Conservation (phyloP, 35 echinoderm and acorn worm species). For the Diadema setosum region DNA sequence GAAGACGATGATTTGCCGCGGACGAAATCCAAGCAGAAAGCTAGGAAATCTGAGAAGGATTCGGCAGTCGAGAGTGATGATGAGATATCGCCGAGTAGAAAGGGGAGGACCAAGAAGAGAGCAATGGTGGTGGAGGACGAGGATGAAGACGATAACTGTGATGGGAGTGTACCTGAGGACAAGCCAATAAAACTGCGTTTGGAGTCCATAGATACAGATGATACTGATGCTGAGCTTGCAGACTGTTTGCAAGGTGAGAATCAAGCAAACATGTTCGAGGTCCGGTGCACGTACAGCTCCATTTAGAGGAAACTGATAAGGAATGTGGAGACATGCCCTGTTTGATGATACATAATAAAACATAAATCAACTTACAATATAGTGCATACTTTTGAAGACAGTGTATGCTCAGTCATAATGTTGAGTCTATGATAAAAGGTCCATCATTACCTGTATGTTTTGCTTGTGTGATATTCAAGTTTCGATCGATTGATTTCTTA, state of each 20-base stretch:
- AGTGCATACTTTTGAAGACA: too few species aligned
- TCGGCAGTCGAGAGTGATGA: conserved; percentile 6
- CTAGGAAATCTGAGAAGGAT: neutral
- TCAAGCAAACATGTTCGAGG: too few species aligned
- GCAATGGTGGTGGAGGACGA: conserved; percentile 58
- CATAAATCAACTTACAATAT: too few species aligned
- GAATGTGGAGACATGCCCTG: too few species aligned
- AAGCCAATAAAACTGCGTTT: conserved; percentile 30
- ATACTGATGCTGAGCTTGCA: neutral
- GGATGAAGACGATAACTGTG: conserved; percentile 42
- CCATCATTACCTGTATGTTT: too few species aligned
- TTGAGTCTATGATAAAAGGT: too few species aligned
- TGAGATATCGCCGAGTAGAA: conserved; percentile 46
- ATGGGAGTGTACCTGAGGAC: neutral
- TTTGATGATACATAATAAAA: too few species aligned
- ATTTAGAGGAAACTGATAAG: too few species aligned
- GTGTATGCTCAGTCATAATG: too few species aligned
- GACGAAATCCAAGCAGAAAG: neutral
- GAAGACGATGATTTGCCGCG: neutral
- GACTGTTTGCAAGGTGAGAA: neutral
- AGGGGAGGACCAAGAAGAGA: conserved; percentile 19
- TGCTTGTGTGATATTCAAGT: too few species aligned
- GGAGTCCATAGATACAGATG: neutral
- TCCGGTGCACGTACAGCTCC: too few species aligned
- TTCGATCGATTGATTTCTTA: too few species aligned